Evolutionary conservation across 2,888 invertebrate species (phyloP), one percentile per base, ranked within the genome.

Genomic region (Harpalus rubripes): DNA sequence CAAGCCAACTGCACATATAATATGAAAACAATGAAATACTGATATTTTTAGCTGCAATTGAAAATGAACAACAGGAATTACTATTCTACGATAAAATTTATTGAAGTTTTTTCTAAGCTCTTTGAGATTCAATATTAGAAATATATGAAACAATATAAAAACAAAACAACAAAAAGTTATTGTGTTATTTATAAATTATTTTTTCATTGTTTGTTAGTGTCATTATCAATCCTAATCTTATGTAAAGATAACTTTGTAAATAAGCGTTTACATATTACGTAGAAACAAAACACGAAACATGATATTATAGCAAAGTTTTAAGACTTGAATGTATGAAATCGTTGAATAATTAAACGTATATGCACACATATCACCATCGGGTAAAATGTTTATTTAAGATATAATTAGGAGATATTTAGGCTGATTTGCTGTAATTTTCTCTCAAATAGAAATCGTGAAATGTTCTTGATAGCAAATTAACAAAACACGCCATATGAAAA

Each of bases 401-500:
- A 22, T 63, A 10, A 63, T 26, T 59, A 18, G 59, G 7, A 16
- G 56, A 18, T 59, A 15, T 18, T 63, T 63, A 63, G 22, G 22
- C 1, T 68, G 32, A 15, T 32, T 39, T 32, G 32, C 12, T 15
- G 32, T 32, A 68, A 39, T 68, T 68, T 32, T 39, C 68, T 39
- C 15, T 68, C 32, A 39, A 68, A 32, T 68, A 68, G 68, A 68
- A 63, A 68, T 68, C 6, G 15, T n/a, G 32, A 8, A 68, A 68
- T 68, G 39, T 68, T 32, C 68, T 4, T 15, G 15, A n/a, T 39
- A 68, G 39, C 15, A 68, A 68, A 68, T 39, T 41, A 39, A 15
- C 68, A 26, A 63, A 26, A 15, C 68, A 68, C 68, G 68, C 68
- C 39, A 68, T 68, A 68, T 26, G 68, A 68, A 68, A 68, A 68